Base-by-base conservation (phyloP, 2,113 vertebrate genomes). In the Burhinus bistriatus region DNA sequence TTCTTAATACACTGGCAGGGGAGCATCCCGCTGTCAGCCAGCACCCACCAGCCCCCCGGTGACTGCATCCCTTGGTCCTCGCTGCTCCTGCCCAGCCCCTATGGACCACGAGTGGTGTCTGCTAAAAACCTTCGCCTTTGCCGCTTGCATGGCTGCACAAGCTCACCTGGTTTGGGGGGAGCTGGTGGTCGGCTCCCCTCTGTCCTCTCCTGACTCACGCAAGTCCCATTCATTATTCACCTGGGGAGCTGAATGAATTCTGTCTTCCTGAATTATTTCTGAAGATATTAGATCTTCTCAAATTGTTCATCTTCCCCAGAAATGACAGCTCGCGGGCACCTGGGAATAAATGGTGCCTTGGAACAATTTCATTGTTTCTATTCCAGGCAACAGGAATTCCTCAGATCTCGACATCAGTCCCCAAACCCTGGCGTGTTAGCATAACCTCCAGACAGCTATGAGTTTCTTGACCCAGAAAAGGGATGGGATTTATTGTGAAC, bases 231-330 rank as follows among this genome's bases (percentile, higher is more conserved):
- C 93, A 94, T 94, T 89, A 82, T 22, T 97, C 85, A 93, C 90
- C 68, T 4, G 51, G 65, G 77, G 34, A 87, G 42, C 81, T 96
- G 96, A 97, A 96, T 97, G 94, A 95, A 87, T 94, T 47, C 95
- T 80, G 77, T 45, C 96, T 94, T 96, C 57, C 95, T 97, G 95
- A 95, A 97, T 97, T 96, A 97, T 97, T 97, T 96, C 96, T 96
- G 90, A 97, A 94, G 92, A 40, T 66, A 97, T 94, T 94, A 97
- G 93, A 92, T 97, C 96, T 92, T 96, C 94, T 95, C 85, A 96
- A 72, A 94, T 93, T 93, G 95, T 97, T 97, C 93, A 90, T 97
- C 96, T 92, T 97, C 84, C 76, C 76, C 70, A 87, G 97, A 95
- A 94, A 94, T 92, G 96, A 97, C 96, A 97, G 96, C 96, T 94